A percentile compares a stretch with the other conserved stretches of the same genome.
Evolutionary conservation across 2,113 vertebrate genomes (phyloP).

Genomic region (Mesembrinibis cayennensis): DNA sequence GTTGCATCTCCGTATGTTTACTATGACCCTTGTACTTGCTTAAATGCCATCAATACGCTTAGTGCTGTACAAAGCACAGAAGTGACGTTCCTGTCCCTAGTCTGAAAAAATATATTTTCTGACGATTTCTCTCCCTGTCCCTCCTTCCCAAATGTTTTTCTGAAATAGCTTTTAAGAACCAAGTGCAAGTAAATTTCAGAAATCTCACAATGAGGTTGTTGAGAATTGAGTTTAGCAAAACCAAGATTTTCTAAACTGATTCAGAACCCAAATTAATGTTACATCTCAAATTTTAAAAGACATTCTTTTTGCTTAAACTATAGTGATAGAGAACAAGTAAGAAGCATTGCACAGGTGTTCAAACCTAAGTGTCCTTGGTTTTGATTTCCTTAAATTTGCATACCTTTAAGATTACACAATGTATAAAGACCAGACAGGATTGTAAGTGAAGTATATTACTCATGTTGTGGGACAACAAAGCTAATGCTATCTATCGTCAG

Average conservation of each 20-base stretch:
- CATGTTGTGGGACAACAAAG: neutral
- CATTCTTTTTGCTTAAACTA: neutral
- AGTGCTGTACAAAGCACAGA: neutral
- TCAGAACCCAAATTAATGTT: neutral
- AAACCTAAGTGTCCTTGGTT: neutral
- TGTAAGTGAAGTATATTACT: neutral
- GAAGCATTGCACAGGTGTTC: neutral
- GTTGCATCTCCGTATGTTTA: neutral
- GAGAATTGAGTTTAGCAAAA: neutral
- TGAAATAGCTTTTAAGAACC: neutral
- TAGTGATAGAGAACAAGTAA: neutral
- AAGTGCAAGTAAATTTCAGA: neutral
- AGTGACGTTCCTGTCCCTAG: neutral
- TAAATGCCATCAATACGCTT: rapidly evolving
- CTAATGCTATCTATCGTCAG: neutral
- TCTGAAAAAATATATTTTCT: neutral
- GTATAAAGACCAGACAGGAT: neutral
- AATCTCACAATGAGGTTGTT: neutral
- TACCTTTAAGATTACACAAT: neutral
- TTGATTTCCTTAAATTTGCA: neutral
- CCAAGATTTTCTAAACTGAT: neutral
- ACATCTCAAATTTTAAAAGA: neutral
- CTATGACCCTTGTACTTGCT: neutral
- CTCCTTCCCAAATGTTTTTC: neutral
- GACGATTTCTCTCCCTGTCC: neutral